These are phyloP conservation scores for Myotis myotis DNA, from an alignment of 2,797 vertebrate species.

Conservation along the genomic window DNA sequence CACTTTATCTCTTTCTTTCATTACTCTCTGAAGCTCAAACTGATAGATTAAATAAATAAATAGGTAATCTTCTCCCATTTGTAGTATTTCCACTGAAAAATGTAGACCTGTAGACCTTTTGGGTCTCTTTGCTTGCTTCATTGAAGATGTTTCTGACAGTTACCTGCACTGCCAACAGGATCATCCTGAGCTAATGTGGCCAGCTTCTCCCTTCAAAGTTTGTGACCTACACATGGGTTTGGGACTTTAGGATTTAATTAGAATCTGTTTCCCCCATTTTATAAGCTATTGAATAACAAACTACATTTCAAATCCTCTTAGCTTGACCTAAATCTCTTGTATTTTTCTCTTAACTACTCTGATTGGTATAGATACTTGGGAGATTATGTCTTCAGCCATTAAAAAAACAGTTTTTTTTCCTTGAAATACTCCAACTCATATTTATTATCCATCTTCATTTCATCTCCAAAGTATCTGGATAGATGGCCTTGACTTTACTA, in stretches of 20 bases:
- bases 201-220: background rate
- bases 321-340: background rate
- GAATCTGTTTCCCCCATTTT: background rate
- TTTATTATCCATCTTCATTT: conserved; percentile 26
- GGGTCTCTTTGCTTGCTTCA: background rate
- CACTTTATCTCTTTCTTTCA: background rate
- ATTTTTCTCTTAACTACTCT: conserved; percentile 7
- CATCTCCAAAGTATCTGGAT: background rate
- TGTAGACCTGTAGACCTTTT: background rate
- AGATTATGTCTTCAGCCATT: background rate
- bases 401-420: background rate
- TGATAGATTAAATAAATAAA: background rate
- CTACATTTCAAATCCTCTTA: conserved; percentile 34
- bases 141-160: background rate
- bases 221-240: background rate
- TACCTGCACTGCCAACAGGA: background rate
- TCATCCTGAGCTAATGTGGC: background rate
- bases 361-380: conserved; percentile 17
- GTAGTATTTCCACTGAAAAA: background rate
- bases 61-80: background rate
- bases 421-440: background rate
- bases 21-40: background rate
- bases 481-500: background rate
- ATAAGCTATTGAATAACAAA: conserved; percentile 4
- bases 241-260: conserved; percentile 22